Percentiles rank a stretch among this genome's conserved stretches.
phyloP scores from a whole-genome alignment of 1,140 invertebrate genomes.

The Sarcophaga peregrina region DNA sequence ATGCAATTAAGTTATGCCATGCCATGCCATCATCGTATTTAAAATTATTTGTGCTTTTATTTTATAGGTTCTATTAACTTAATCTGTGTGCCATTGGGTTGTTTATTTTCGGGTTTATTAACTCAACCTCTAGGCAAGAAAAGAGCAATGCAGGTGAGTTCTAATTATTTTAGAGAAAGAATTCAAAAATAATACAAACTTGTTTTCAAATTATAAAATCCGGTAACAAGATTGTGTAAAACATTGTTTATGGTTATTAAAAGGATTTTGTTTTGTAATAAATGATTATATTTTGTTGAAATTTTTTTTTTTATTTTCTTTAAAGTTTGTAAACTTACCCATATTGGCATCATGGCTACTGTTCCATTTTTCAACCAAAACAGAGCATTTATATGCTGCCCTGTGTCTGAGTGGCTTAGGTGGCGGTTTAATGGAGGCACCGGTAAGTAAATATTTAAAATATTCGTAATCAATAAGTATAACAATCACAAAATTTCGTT shows the following conservation, averaged over 20 bases:
- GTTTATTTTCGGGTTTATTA: conserved; percentile 76
- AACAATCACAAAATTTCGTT: too few relatives aligned
- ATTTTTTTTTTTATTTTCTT: not conserved
- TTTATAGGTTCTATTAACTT: conserved; percentile 79
- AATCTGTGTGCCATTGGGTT: conserved; percentile 81
- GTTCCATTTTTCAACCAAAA: conserved; percentile 73
- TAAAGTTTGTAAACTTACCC: conserved; percentile 72
- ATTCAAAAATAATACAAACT: not conserved
- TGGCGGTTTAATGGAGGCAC: conserved; percentile 81
- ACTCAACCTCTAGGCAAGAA: conserved; percentile 77
- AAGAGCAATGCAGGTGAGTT: conserved; percentile 75
- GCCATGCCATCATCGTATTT: not conserved
- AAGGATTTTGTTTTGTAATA: not conserved
- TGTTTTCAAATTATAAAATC: not conserved
- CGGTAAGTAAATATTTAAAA: conserved; percentile 69
- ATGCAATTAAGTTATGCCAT: not conserved
- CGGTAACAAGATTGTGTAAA: too few relatives aligned
- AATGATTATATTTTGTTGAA: not conserved
- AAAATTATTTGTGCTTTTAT: conserved; percentile 14
- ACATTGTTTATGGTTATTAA: not conserved
- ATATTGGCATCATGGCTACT: conserved; percentile 79
- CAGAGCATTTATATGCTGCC: conserved; percentile 74
- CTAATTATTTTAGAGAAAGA: conserved; percentile 42
- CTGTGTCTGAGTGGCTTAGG: conserved; percentile 76
- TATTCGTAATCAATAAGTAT: too few relatives aligned